Base-by-base conservation (phyloP, 2,888 invertebrate species). In the Ryuthela nishihirai region DNA sequence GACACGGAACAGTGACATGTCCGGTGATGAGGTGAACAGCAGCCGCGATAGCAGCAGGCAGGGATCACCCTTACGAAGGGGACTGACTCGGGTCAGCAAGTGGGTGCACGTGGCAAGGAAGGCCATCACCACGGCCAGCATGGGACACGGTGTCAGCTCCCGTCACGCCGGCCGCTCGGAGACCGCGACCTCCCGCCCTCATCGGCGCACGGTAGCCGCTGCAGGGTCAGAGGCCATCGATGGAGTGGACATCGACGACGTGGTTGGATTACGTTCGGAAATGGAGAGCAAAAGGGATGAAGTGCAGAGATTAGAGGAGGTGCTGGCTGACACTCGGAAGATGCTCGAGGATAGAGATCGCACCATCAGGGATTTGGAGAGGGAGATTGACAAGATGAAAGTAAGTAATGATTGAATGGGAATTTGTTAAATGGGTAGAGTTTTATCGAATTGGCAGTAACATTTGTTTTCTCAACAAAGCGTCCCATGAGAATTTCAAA, bases 31-130 rank as follows among this genome's bases (percentile, higher is more conserved):
- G 29, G 10, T 9, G 29, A 12, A 9, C 9, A 29, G 29, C 10
- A 10, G 26, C 26, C 21, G 39, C 29, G 26, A 18, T 4, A 47
- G 40, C 6, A 10, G 32, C n/a, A 49, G 41, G 34, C 48, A 20
- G 21, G 43, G 43, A 4, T 55, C 55, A 2, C 55, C 55, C 15
- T 38, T 55, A 5, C 24, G 49, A n/a, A 41, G 49, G 12, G 55
- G 55, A 6, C 10, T 55, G 34, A 44, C 49, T 15, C 29, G 41
- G 10, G 44, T 55, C 21, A 38, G 42, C 20, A 44, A 35, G 49
- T 55, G 48, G 44, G 49, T 55, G 7, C 43, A 39, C 25, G 43
- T 34, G 5, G 55, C 55, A 6, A 41, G 55, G 3, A 49, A 18
- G 25, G 24, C 42, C 5, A 6, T 47, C 12, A 21, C 38, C 9